Conservation (phyloP, 2,113 vertebrate species). For the Brachypodius melanocephalos region DNA sequence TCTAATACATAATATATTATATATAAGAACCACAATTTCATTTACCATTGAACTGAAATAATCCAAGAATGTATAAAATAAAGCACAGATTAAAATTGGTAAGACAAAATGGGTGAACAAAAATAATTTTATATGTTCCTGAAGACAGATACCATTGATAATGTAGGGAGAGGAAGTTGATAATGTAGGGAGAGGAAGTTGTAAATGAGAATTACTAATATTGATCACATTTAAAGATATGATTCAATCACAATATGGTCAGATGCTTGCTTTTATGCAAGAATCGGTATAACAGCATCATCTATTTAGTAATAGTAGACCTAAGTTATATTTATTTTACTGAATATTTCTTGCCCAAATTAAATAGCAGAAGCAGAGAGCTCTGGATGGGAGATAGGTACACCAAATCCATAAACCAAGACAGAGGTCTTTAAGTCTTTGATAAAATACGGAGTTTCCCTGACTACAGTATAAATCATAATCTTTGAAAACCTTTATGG, state of each 20-base stretch:
- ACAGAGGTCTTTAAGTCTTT: not conserved
- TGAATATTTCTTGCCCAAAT: not conserved
- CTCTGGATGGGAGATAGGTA: not conserved
- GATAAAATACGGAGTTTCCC: constrained; percentile 27
- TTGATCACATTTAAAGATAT: not conserved
- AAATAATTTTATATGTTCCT: not conserved
- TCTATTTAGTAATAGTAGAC: not conserved
- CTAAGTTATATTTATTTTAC: not conserved
- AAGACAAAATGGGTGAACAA: not conserved
- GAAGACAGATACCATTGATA: not conserved
- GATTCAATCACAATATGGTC: not conserved
- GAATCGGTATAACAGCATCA: not conserved
- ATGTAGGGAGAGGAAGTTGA: not conserved
- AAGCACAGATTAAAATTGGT: not conserved
- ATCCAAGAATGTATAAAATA: not conserved
- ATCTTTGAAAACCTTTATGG: constrained; percentile 31
- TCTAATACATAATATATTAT: not conserved
- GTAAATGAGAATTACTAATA: not conserved
- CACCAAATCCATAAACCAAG: not conserved
- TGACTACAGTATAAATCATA: constrained; percentile 47
- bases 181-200: not conserved
- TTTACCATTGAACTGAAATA: not conserved
- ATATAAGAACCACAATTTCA: not conserved
- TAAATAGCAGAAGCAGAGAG: not conserved
- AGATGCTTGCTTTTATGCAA: not conserved